Conservation (phyloP, 1,140 invertebrate genomes). For the Lamellibrachia luymesi region DNA sequence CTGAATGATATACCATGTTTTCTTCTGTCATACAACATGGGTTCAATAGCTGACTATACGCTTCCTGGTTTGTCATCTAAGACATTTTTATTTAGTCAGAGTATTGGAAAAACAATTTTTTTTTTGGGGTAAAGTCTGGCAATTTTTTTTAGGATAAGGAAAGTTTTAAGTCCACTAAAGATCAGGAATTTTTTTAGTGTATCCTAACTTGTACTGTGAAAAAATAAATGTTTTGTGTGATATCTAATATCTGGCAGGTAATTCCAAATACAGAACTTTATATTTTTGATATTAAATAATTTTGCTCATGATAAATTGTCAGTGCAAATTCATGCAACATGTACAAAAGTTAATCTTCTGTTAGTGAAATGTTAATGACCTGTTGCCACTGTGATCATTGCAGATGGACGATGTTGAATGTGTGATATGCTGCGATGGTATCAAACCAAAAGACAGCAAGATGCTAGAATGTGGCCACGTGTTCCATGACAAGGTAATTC, state of each 20-base stretch:
- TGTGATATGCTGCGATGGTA: constrained; percentile 7
- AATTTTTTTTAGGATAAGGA: too few relatives aligned
- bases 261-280: too few relatives aligned
- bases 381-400: background rate
- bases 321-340: background rate
- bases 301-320: background rate
- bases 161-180: background rate
- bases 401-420: constrained; percentile 3
- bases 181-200: background rate
- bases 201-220: background rate
- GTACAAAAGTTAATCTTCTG: background rate
- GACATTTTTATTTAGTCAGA: too few relatives aligned
- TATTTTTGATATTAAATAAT: background rate
- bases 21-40: too few relatives aligned
- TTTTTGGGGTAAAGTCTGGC: too few relatives aligned
- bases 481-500: background rate
- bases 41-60: too few relatives aligned
- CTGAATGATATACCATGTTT: too few relatives aligned
- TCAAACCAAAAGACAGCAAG: background rate
- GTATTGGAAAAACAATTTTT: too few relatives aligned
- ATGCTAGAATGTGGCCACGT: constrained; percentile 12
- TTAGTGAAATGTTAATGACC: too few relatives aligned
- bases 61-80: too few relatives aligned
- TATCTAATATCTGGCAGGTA: too few relatives aligned
- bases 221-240: background rate